Percentiles rank a stretch among this genome's conserved stretches.
These are phyloP conservation scores for Nasonia longicornis DNA, from an alignment of 1,140 invertebrate species.

Conservation along the genomic window DNA sequence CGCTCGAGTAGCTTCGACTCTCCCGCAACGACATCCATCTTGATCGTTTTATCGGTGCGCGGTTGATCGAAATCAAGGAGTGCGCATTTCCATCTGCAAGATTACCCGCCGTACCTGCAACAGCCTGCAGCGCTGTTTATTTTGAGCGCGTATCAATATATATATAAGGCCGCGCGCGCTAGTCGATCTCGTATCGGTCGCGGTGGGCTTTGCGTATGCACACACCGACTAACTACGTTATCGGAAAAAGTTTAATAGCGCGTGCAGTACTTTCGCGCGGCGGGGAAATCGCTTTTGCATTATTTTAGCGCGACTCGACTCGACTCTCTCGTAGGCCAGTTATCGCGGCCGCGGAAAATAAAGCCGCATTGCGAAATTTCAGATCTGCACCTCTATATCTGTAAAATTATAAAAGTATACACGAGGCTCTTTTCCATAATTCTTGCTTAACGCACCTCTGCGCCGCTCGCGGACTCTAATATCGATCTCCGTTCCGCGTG, in stretches of 20 bases:
- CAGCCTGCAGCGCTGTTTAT: background rate
- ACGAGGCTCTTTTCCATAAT: background rate
- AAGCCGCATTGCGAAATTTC: background rate
- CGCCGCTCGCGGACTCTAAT: background rate
- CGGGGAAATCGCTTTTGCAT: background rate
- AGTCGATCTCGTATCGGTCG: too few relatives aligned
- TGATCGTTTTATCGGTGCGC: constrained; percentile 15
- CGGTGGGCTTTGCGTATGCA: background rate
- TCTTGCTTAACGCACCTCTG: background rate
- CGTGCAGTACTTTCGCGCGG: too few relatives aligned
- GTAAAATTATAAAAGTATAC: background rate
- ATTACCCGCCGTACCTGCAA: too few relatives aligned
- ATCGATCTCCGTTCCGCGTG: background rate
- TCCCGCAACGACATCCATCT: constrained; percentile 7
- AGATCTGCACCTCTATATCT: background rate
- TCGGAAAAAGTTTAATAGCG: constrained; percentile 10
- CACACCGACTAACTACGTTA: background rate
- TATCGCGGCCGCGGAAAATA: background rate
- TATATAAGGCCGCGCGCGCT: background rate
- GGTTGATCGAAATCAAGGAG: background rate
- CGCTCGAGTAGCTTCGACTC: background rate
- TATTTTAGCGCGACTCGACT: background rate
- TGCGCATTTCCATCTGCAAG: too few relatives aligned
- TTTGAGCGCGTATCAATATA: background rate
- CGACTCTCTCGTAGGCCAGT: background rate